Percentiles rank a stretch among this genome's conserved stretches.
Conservation (phyloP, 64 coral and sea anemone species). For the Platygyra sinensis region DNA sequence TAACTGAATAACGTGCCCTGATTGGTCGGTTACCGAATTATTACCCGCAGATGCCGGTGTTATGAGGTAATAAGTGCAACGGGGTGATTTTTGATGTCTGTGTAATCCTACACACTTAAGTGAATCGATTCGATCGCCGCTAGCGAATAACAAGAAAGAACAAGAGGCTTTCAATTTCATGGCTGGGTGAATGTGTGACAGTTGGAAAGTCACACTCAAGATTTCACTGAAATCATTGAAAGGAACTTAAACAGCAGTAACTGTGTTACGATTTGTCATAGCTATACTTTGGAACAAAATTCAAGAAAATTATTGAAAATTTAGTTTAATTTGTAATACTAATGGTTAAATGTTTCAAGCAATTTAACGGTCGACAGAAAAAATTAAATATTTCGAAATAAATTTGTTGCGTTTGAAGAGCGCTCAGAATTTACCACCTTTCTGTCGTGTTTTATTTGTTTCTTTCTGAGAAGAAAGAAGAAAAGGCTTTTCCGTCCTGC, state of each 20-base stretch:
- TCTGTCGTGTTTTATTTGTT: no score
- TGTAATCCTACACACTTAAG: not conserved
- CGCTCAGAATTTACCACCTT: no score
- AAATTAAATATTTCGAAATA: no score
- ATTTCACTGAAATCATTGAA: not conserved
- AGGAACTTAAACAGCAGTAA: not conserved
- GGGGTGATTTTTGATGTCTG: not conserved
- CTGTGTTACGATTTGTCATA: not conserved
- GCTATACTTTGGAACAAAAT: not conserved
- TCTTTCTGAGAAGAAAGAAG: no score
- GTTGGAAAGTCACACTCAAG: not conserved
- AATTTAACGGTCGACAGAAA: no score
- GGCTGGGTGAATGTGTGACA: not conserved
- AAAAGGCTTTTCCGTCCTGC: no score
- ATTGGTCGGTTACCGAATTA: slow-evolving; percentile 31
- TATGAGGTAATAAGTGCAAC: slow-evolving; percentile 60
- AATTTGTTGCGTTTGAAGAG: no score
- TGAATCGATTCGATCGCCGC: slow-evolving; percentile 5
- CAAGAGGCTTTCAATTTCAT: slow-evolving; percentile 23
- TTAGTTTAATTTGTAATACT: no score
- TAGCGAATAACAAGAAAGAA: not conserved
- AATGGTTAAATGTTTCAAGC: no score
- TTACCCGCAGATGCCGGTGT: slow-evolving; percentile 52
- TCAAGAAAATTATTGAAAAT: not conserved
- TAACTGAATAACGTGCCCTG: not conserved